phyloP scores from a whole-genome alignment of 2,888 invertebrate species.

The Thyatira batis region DNA sequence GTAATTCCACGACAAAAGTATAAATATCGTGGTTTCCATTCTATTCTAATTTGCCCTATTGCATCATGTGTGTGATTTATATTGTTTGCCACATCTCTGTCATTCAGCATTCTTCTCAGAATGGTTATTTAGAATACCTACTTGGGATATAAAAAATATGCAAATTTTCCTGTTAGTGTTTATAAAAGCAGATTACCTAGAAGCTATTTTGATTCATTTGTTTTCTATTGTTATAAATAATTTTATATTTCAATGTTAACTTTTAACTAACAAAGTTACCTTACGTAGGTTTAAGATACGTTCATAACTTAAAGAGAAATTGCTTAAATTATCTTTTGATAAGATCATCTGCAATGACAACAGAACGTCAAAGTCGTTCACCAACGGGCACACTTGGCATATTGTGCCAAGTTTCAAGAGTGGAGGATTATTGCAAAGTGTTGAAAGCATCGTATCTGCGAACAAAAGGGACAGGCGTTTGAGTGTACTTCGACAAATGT shows the following conservation, averaged over 20 bases:
- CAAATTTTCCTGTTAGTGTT: not conserved
- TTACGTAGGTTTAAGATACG: too few relatives aligned
- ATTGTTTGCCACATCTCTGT: not conserved
- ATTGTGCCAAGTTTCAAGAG: conserved; percentile 52
- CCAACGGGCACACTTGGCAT: conserved; percentile 24
- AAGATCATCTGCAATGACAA: conserved; percentile 12
- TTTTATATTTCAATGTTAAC: not conserved
- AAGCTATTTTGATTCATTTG: not conserved
- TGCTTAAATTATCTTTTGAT: not conserved
- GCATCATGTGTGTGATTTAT: not conserved
- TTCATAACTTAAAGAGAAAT: not conserved
- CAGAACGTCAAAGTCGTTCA: conserved; percentile 32
- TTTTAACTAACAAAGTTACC: too few relatives aligned
- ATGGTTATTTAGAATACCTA: not conserved
- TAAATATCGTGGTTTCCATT: not conserved
- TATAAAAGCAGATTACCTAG: not conserved
- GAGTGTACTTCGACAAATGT: conserved; percentile 45
- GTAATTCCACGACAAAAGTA: not conserved
- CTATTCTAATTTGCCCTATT: not conserved
- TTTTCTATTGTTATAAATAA: not conserved
- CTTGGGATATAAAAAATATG: not conserved
- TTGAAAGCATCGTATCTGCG: conserved; percentile 44
- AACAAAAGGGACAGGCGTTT: conserved; percentile 59
- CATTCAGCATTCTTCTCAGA: not conserved
- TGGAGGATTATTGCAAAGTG: conserved; percentile 40